Conservation (phyloP, 2,888 invertebrate species). For the Gisinianus flammeolus region DNA sequence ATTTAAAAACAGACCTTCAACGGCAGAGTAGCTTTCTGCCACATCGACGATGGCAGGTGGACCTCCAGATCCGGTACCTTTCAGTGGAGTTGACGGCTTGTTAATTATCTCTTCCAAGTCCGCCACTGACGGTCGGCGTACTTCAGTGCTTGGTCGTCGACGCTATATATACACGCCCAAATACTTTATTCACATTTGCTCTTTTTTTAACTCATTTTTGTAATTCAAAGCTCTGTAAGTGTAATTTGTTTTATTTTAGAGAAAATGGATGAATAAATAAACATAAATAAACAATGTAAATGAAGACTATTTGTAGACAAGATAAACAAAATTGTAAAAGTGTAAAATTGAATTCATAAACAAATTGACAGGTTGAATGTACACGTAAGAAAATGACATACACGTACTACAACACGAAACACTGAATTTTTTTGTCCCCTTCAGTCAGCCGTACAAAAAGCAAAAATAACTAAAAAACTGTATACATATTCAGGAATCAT, state of each 20-base stretch:
- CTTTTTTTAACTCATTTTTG: not conserved
- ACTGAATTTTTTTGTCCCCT: slow-evolving; percentile 1
- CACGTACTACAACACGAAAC: slow-evolving; percentile 7
- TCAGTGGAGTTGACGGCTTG: slow-evolving; percentile 87
- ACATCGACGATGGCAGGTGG: slow-evolving; percentile 91
- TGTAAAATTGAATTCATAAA: not conserved
- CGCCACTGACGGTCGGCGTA: slow-evolving; percentile 86
- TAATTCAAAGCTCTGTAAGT: not conserved
- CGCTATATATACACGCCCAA: slow-evolving; percentile 49
- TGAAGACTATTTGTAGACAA: not conserved
- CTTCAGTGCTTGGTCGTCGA: slow-evolving; percentile 86
- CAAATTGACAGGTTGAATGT: slow-evolving; percentile 1
- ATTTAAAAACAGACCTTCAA: slow-evolving; percentile 76
- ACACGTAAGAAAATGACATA: slow-evolving; percentile 14
- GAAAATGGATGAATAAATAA: not conserved
- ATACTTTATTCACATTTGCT: not conserved
- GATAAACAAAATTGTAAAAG: not conserved
- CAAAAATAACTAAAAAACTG: not conserved
- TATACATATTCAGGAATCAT: not conserved
- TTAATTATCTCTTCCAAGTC: slow-evolving; percentile 90
- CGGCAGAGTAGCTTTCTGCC: slow-evolving; percentile 92
- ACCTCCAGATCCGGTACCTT: slow-evolving; percentile 77
- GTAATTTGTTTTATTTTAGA: not conserved
- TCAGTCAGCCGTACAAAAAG: not conserved
- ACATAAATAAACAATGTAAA: not conserved